Percentiles rank a stretch among this genome's conserved stretches.
Evolutionary conservation across 2,888 invertebrate species (phyloP).

Genomic region (Polydrusus pterygomalis): DNA sequence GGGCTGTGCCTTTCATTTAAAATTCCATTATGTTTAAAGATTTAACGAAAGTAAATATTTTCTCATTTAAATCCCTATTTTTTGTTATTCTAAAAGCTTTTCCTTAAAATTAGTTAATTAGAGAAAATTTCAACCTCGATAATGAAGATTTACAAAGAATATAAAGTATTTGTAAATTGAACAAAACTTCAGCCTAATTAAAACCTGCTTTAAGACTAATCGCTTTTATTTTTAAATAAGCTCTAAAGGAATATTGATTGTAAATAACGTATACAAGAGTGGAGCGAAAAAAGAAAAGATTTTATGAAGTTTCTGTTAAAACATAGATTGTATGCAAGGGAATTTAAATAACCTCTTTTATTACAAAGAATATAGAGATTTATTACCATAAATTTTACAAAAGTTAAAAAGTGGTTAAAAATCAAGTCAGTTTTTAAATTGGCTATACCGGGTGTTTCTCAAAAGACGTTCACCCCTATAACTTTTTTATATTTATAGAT

Average conservation of each 20-base stretch:
- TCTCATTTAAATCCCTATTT: slow-evolving; percentile 16
- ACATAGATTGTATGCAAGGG: no score
- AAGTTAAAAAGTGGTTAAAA: no score
- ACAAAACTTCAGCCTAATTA: slow-evolving; percentile 1
- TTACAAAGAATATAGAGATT: no score
- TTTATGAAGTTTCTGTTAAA: no score
- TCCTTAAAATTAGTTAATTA: background rate
- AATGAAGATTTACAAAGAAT: slow-evolving; percentile 3
- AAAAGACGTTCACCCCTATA: no score
- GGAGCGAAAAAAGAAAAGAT: no score
- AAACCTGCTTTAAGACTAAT: background rate
- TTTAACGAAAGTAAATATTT: slow-evolving; percentile 17
- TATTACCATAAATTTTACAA: no score
- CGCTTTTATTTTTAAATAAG: background rate
- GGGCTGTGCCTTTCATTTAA: background rate
- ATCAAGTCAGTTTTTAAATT: no score
- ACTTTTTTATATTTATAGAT: no score
- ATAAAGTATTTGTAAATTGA: background rate
- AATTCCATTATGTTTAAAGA: background rate
- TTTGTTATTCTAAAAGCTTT: slow-evolving; percentile 7
- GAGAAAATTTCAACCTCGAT: background rate
- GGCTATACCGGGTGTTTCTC: no score
- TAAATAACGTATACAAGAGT: background rate
- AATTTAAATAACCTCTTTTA: no score
- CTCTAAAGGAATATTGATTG: background rate